A percentile compares a stretch with the other conserved stretches of the same genome.
Evolutionary conservation across 2,113 vertebrate species (phyloP).

Genomic region (Rattus rattus): DNA sequence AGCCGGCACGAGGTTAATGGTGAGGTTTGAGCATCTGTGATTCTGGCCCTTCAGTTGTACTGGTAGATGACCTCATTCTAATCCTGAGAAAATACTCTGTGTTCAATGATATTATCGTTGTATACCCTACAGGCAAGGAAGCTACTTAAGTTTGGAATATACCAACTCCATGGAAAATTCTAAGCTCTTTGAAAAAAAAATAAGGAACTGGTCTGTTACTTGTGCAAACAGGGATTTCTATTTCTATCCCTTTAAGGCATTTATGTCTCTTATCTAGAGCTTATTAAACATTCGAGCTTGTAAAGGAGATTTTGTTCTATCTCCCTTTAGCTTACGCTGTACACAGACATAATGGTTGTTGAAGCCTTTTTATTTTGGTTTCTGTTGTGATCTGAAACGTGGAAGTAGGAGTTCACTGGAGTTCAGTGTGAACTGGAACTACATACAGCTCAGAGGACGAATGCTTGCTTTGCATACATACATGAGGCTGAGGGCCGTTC

Average conservation of each 20-base stretch:
- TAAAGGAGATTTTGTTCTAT: conserved; percentile 19
- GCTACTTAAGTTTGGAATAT: background rate
- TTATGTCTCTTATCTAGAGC: background rate
- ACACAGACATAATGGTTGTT: background rate
- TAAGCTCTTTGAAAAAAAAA: conserved; percentile 21
- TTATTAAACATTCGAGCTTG: background rate
- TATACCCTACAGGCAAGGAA: background rate
- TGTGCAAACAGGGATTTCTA: background rate
- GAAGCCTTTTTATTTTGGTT: conserved; percentile 4
- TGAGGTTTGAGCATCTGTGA: background rate
- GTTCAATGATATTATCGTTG: background rate
- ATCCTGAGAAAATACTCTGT: background rate
- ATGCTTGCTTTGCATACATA: background rate
- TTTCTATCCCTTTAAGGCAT: background rate
- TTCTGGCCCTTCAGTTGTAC: no score
- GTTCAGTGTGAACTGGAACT: background rate
- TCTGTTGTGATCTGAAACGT: background rate
- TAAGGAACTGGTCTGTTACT: background rate
- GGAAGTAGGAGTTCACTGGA: background rate
- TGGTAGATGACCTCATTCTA: background rate
- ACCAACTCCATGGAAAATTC: conserved; percentile 25
- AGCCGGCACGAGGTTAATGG: background rate
- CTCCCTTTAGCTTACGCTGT: background rate
- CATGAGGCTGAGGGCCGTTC: background rate
- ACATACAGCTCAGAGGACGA: background rate